Base-by-base conservation (phyloP, 1,140 invertebrate species). In the Phthorimaea operculella region DNA sequence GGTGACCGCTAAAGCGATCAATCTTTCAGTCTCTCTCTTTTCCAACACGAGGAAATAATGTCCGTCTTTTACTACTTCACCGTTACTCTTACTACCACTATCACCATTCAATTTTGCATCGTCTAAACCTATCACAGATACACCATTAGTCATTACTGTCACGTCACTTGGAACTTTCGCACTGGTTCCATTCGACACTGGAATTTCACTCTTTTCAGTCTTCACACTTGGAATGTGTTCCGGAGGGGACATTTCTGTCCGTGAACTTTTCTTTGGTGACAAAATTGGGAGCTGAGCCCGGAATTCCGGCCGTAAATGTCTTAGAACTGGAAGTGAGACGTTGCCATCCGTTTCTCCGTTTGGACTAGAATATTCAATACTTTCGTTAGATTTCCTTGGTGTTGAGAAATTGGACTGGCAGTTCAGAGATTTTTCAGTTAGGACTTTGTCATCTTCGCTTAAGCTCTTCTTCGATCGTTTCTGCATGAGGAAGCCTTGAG, bases 271-370 rank as follows among this genome's bases (percentile, higher is more conserved):
- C 70, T 90, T 89, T 1, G 89, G 88, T 56, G 88, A 90, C 4
- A 92, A 82, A 8, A 93, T 89, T 0, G 92, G 91, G 45, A 96
- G 76, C 76, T 96, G 94, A 1, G 93, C 92, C 7, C 93, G 87
- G 72, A 96, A 96, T 73, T 96, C 94, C 0, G 94, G 92, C 63
- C 92, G 87, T 49, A 96, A 74, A 76, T 95, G 93, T 79, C 92
- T 87, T 52, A 96, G 83, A 11, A 96, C 94, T 6, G 92, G 93
- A 50, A 94, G n/a, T 59, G 78, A 71, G 53, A 84, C 83, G 33
- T 71, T 76, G 5, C 71, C 54, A 16, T 83, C 81, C 36, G 69
- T 63, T 33, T 76, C 72, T 15, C 65, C 68, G 10, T 76, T 80
- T 4, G 79, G 73, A 71, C 74, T 81, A 53, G 68, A 68, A 54